Evolutionary conservation across 1,140 invertebrate genomes (phyloP).

Genomic region (Diabrotica virgifera): DNA sequence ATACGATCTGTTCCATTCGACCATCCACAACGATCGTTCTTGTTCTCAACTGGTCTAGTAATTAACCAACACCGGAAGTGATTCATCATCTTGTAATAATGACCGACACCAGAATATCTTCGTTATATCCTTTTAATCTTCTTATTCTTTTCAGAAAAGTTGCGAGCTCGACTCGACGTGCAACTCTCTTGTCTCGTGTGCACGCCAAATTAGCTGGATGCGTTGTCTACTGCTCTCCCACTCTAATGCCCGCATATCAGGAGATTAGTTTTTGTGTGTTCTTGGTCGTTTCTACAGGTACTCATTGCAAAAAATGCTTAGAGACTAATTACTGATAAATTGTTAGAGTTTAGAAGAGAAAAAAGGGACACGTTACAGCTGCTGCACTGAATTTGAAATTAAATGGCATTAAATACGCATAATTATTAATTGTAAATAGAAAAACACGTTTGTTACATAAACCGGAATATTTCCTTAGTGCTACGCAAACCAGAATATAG

Average conservation of each 20-base stretch:
- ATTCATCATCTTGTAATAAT: slow-evolving; percentile 51
- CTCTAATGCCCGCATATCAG: slow-evolving; percentile 11
- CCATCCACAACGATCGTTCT: slow-evolving; percentile 39
- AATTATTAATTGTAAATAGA: too few relatives aligned
- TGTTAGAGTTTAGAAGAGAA: too few relatives aligned
- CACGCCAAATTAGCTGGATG: slow-evolving; percentile 3
- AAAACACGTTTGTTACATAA: too few relatives aligned
- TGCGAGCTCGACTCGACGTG: slow-evolving; percentile 13
- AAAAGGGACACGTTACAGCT: too few relatives aligned
- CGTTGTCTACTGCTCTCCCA: slow-evolving; percentile 9
- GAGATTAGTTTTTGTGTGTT: slow-evolving; percentile 1
- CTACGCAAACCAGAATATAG: too few relatives aligned
- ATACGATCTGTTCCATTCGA: neutral
- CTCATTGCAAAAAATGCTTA: neutral
- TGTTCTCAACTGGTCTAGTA: slow-evolving; percentile 45
- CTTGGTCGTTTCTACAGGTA: neutral
- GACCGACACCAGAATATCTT: slow-evolving; percentile 47
- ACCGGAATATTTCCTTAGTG: too few relatives aligned
- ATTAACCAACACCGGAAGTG: slow-evolving; percentile 49
- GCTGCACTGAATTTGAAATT: too few relatives aligned
- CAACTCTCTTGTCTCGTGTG: slow-evolving; percentile 15
- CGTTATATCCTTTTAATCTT: slow-evolving; percentile 20
- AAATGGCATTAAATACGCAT: too few relatives aligned
- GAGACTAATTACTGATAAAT: too few relatives aligned
- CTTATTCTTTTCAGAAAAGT: slow-evolving; percentile 18